These are phyloP conservation scores for Ophraella communa DNA, from an alignment of 2,888 invertebrate genomes.

Conservation along the genomic window DNA sequence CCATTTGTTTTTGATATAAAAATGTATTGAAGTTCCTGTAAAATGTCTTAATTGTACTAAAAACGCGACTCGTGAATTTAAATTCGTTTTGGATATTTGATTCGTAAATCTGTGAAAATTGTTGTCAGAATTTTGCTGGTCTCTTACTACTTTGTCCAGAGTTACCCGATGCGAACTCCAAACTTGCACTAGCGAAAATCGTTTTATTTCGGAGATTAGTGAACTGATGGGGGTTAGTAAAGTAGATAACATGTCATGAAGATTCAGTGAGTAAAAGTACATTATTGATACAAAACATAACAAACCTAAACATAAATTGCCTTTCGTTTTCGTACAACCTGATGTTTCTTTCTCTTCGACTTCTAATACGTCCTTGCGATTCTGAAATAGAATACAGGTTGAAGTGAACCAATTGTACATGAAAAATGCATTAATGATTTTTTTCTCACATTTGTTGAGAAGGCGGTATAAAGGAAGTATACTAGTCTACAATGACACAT, in stretches of 20 bases:
- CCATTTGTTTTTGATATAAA: slow-evolving; percentile 32
- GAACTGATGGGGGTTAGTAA: slow-evolving; percentile 47
- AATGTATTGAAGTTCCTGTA: slow-evolving; percentile 29
- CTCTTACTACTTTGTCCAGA: slow-evolving; percentile 14
- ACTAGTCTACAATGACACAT: too few species aligned
- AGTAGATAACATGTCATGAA: slow-evolving; percentile 22
- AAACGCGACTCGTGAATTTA: slow-evolving; percentile 6
- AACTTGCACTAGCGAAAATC: slow-evolving; percentile 9
- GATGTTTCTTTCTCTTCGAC: slow-evolving; percentile 53
- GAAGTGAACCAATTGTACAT: background rate
- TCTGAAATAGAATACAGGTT: slow-evolving; percentile 47
- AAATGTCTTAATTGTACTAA: slow-evolving; percentile 30
- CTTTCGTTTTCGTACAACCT: slow-evolving; percentile 54
- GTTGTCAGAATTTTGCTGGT: slow-evolving; percentile 56
- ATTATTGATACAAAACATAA: slow-evolving; percentile 55
- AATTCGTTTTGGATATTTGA: slow-evolving; percentile 15
- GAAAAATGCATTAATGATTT: background rate
- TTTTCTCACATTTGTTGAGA: too few species aligned
- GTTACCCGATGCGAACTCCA: slow-evolving; percentile 3
- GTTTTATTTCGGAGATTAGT: slow-evolving; percentile 41
- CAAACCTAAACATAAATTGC: slow-evolving; percentile 60
- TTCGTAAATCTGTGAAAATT: slow-evolving; percentile 51
- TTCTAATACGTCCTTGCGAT: slow-evolving; percentile 54
- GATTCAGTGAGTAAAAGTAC: slow-evolving; percentile 36
- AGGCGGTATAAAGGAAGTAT: too few species aligned